These are phyloP conservation scores for Melieria omissa DNA, from an alignment of 2,888 invertebrate genomes.

Conservation along the genomic window DNA sequence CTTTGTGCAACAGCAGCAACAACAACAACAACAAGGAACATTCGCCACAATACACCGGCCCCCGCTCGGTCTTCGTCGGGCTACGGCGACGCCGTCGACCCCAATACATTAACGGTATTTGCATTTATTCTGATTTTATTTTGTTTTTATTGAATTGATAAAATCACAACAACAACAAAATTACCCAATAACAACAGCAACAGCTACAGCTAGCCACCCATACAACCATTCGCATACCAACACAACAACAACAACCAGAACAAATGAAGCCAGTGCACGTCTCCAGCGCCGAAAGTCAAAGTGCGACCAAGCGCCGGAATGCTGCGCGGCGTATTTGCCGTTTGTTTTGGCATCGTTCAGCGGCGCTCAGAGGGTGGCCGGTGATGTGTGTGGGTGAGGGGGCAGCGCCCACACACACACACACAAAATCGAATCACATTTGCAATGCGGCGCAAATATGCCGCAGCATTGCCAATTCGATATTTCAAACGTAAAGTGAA, in stretches of 20 bases:
- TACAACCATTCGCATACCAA: neutral
- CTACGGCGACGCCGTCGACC: neutral
- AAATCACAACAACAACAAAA: constrained; percentile 52
- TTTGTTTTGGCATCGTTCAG: no score
- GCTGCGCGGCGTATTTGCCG: no score
- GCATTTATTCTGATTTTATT: constrained; percentile 62
- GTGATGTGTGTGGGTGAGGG: no score
- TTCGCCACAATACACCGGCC: no score
- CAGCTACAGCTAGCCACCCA: neutral
- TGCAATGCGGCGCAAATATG: neutral
- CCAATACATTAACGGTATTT: constrained; percentile 28
- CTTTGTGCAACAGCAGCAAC: no score
- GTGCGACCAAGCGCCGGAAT: no score
- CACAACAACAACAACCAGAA: neutral
- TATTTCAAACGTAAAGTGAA: no score
- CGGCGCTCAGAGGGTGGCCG: no score
- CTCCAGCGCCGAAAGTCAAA: no score
- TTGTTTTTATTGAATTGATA: constrained; percentile 65
- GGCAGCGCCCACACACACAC: neutral
- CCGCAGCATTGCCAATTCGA: no score
- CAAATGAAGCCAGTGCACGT: neutral
- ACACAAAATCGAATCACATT: neutral
- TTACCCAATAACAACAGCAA: no score
- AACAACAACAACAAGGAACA: no score
- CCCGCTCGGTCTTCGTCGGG: neutral